Percentiles rank a stretch among this genome's conserved stretches.
phyloP scores from a whole-genome alignment of 2,888 invertebrate species.

The Schizotus pectinicornis region DNA sequence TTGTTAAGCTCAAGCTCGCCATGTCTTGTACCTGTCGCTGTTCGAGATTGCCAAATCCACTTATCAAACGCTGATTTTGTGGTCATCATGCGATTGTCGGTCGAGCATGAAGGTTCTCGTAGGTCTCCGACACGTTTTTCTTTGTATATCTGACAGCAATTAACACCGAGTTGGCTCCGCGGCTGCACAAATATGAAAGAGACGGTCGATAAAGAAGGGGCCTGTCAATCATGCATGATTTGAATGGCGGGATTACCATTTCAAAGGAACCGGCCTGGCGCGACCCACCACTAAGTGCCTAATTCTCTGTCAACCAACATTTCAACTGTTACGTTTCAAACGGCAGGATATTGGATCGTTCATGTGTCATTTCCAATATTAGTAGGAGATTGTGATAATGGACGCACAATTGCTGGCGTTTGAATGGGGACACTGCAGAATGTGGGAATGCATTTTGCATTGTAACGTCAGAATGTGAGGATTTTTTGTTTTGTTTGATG shows the following conservation, averaged over 20 bases:
- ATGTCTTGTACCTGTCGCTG: slow-evolving; percentile 8
- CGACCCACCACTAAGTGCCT: slow-evolving; percentile 56
- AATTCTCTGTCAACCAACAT: slow-evolving; percentile 55
- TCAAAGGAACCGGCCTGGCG: slow-evolving; percentile 49
- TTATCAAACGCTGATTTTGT: not conserved
- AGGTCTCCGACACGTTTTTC: not conserved
- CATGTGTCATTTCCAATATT: slow-evolving; percentile 53
- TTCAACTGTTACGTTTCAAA: slow-evolving; percentile 49
- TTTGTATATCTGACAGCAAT: slow-evolving; percentile 43
- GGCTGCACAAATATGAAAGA: slow-evolving; percentile 44
- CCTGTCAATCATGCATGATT: slow-evolving; percentile 52
- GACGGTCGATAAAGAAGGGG: slow-evolving; percentile 45
- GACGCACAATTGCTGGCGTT: slow-evolving; percentile 43
- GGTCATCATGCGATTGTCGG: not conserved
- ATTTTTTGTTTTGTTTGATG: slow-evolving; percentile 38
- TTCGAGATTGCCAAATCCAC: not conserved
- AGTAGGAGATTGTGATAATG: slow-evolving; percentile 47
- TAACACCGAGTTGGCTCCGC: slow-evolving; percentile 42
- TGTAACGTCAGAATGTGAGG: slow-evolving; percentile 41
- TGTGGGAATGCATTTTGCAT: slow-evolving; percentile 44
- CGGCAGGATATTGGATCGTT: slow-evolving; percentile 52
- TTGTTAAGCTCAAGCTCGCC: slow-evolving; percentile 7
- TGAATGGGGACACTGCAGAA: slow-evolving; percentile 42
- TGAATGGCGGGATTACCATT: slow-evolving; percentile 54
- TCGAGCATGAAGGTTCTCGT: not conserved